Conservation (phyloP, 2,888 invertebrate species). For the Heteromurus nitidus region DNA sequence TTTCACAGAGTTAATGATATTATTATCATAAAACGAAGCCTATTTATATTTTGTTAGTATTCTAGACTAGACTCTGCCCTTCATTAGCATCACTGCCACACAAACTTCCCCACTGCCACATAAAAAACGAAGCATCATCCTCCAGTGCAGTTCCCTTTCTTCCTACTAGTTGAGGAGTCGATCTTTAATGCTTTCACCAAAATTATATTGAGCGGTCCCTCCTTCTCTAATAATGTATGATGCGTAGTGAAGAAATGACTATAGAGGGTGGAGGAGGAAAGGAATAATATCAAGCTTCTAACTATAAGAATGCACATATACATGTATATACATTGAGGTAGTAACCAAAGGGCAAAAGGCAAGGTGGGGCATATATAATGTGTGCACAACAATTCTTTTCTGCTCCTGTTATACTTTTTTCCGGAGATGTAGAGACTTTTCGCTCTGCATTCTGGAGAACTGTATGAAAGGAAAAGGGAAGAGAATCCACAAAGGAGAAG, state of each 20-base stretch:
- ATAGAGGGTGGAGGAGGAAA: slow-evolving; percentile 1
- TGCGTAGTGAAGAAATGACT: slow-evolving; percentile 12
- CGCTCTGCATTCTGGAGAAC: background rate
- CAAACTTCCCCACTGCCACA: background rate
- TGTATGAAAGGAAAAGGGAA: background rate
- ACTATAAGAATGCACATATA: no score
- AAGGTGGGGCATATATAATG: background rate
- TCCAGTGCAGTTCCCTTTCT: background rate
- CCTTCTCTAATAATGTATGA: background rate
- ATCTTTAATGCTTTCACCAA: slow-evolving; percentile 48
- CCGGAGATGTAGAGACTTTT: no score
- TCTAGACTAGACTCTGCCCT: slow-evolving; percentile 14
- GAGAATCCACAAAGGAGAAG: background rate
- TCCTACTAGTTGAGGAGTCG: slow-evolving; percentile 16
- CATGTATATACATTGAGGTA: no score
- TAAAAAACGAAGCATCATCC: background rate
- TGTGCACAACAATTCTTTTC: no score
- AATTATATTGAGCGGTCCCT: slow-evolving; percentile 26
- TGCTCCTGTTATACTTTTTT: no score
- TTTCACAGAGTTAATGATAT: slow-evolving; percentile 25
- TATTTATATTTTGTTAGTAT: slow-evolving; percentile 28
- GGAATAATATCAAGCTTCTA: no score
- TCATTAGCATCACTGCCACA: slow-evolving; percentile 13
- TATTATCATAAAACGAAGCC: slow-evolving; percentile 36
- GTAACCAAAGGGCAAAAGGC: slow-evolving; percentile 36